Base-by-base conservation (phyloP, 2,113 vertebrate species). In the Kobus ellipsiprymnus region DNA sequence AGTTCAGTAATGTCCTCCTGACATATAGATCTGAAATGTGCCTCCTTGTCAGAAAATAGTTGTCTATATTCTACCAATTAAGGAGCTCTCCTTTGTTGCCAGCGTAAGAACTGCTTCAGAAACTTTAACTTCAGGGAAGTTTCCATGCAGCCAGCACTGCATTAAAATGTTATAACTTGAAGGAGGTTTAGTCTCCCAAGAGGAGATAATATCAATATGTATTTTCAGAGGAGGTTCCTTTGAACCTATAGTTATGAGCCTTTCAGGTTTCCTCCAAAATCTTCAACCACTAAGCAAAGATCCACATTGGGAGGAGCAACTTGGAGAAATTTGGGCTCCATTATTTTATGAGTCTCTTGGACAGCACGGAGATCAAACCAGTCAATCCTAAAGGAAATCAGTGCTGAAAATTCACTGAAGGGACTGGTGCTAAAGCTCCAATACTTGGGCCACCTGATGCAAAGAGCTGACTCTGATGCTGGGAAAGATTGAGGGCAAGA, bases 21-120 rank as follows among this genome's bases (percentile, higher is more conserved):
- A 97, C 97, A 98, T 0, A 87, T 84, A 88, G 64, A 90, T 98
- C 44, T 93, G 97, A 98, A 98, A 98, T 97, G 97, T 87, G 96
- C 96, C 98, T 97, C 98, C 98, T 97, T 97, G 98, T 95, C 97
- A 98, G 95, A 96, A 98, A 98, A 98, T 98, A 97, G 97, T 90
- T 89, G 78, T 95, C 83, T 94, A 0, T 52, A 91, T 97, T 97
- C 98, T 98, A 97, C 93, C 98, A 97, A 98, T 90, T 97, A 95
- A 98, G 98, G 95, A 98, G 98, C 98, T 96, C 98, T 95, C 96
- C 96, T 95, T 98, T 96, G n/a, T 96, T 17, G 48, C 97, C 46
- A 91, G 95, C 97, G 84, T 87, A 94, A 94, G 80, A 93, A 27
- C 23, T 77, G 40, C 97, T 97, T 98, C 25, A 86, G 82, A 97